Percentiles rank a stretch among this genome's conserved stretches.
Conservation (phyloP, 2,113 vertebrate species). For the Heptranchias perlo region DNA sequence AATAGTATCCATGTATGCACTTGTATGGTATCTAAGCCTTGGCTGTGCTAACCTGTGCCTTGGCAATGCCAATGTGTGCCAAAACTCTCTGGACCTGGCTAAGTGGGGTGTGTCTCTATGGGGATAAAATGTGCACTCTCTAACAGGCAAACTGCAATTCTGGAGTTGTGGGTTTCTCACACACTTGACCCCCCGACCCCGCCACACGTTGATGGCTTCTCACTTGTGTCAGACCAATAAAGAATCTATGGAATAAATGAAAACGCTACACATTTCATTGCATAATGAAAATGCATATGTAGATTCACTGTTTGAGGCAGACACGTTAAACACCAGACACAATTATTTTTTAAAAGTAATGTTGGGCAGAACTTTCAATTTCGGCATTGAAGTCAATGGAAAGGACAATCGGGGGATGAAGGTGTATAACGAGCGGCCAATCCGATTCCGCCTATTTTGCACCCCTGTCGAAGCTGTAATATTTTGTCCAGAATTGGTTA, state of each 20-base stretch:
- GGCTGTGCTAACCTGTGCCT: not conserved
- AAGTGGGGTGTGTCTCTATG: not conserved
- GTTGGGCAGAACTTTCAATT: not conserved
- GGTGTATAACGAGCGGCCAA: not conserved
- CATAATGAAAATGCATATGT: not conserved
- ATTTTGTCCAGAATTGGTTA: not conserved
- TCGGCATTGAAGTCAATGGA: not conserved
- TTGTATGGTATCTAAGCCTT: not conserved
- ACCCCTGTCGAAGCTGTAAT: not conserved
- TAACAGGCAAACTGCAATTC: not conserved
- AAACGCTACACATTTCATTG: not conserved
- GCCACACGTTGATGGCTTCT: not conserved
- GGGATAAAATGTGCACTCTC: not conserved
- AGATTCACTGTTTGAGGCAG: not conserved
- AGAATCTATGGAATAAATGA: not conserved
- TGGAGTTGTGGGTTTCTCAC: not conserved
- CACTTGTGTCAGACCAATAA: not conserved
- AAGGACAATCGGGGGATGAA: not conserved
- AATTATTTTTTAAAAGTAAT: not conserved
- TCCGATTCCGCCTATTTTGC: not conserved
- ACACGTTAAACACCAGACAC: not conserved
- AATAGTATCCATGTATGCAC: too few relatives aligned
- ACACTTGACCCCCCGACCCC: not conserved
- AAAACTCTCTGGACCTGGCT: not conserved
- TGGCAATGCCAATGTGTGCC: too few relatives aligned